Evolutionary conservation across 2,888 invertebrate species (phyloP).

Genomic region (Drosophila pseudotakahashii): DNA sequence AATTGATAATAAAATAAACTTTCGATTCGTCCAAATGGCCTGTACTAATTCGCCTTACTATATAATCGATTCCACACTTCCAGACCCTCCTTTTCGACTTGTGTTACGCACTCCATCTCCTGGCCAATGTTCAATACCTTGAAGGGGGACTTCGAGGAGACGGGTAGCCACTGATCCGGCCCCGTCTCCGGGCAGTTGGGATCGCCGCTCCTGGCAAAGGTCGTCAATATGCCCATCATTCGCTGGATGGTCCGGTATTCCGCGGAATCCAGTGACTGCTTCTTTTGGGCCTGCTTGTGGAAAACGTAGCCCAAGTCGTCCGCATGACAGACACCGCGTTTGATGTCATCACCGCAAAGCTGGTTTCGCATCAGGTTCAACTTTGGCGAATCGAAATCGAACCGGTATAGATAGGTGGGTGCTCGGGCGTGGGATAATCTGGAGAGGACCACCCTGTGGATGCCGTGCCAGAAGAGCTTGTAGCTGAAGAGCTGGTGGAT

Average conservation of each 20-base stretch:
- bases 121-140: conserved; percentile 78
- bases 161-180: conserved; percentile 68
- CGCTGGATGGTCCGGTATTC: conserved; percentile 78
- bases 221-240: conserved; percentile 77
- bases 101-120: conserved; percentile 60
- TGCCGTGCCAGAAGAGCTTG: conserved; percentile 82
- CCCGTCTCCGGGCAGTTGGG: conserved; percentile 72
- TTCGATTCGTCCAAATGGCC: neutral
- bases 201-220: conserved; percentile 80
- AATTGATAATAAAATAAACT: conserved; percentile 5
- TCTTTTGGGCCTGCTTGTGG: conserved; percentile 59
- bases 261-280: conserved; percentile 48
- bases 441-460: conserved; percentile 76
- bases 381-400: conserved; percentile 82
- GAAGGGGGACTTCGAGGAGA: conserved; percentile 55
- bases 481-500: conserved; percentile 75
- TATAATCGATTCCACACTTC: conserved; percentile 80
- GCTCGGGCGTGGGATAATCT: conserved; percentile 68
- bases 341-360: conserved; percentile 74
- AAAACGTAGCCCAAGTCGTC: conserved; percentile 83
- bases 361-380: conserved; percentile 76
- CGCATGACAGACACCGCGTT: conserved; percentile 81
- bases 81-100: conserved; percentile 73
- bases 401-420: conserved; percentile 81
- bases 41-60: neutral